Evolutionary conservation across 2,797 vertebrate species (phyloP).

Genomic region (Platalea minor): DNA sequence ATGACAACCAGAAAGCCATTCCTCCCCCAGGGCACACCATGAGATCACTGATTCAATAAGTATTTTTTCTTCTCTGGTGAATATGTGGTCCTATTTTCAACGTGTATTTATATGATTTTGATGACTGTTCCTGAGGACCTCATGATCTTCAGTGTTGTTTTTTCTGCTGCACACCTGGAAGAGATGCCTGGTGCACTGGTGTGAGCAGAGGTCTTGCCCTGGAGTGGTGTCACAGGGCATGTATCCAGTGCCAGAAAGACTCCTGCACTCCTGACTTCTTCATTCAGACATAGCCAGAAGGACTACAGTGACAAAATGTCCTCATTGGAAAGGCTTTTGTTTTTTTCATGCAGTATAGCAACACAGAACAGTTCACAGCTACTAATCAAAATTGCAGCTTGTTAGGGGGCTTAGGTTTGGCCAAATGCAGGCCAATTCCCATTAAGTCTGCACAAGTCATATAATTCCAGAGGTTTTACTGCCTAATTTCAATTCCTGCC

Average conservation of each 20-base stretch:
- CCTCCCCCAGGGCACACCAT: background rate
- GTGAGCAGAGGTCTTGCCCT: background rate
- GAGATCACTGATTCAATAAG: background rate
- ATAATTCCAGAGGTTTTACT: background rate
- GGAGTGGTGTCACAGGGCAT: background rate
- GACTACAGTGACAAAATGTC: background rate
- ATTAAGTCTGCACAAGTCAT: background rate
- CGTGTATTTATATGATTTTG: background rate
- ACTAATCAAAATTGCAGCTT: background rate
- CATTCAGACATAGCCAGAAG: background rate
- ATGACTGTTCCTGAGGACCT: background rate
- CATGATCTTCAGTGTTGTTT: background rate
- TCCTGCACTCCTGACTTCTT: background rate
- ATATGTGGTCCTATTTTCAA: background rate
- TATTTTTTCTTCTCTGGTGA: background rate
- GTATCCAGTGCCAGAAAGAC: background rate
- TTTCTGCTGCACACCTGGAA: background rate
- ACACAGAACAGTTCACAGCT: background rate
- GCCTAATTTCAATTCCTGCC: background rate
- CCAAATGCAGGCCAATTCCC: background rate
- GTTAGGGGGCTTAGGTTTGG: background rate
- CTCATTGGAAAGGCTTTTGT: background rate
- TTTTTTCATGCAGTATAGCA: background rate
- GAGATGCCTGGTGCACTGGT: background rate
- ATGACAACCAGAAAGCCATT: background rate